Percentiles rank a stretch among this genome's conserved stretches.
These are phyloP conservation scores for Diacarnus erythraeanus DNA, from an alignment of 37 sponge, comb jelly and placozoan genomes.

Conservation along the genomic window DNA sequence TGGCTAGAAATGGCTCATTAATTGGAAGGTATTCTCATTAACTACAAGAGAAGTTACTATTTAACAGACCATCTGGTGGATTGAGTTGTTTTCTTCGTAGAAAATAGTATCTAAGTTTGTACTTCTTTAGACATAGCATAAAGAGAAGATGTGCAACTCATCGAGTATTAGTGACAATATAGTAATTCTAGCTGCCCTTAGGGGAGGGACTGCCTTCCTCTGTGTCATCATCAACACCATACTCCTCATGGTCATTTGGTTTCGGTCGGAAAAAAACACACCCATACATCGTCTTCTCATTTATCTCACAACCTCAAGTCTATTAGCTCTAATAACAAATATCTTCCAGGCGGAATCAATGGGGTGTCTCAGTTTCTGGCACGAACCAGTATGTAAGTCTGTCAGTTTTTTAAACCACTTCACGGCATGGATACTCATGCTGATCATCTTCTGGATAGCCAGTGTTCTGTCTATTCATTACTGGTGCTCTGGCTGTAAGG, in stretches of 20 bases:
- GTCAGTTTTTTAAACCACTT: constrained; percentile 4
- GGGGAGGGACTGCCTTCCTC: constrained; percentile 12
- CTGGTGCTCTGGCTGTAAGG: constrained; percentile 6
- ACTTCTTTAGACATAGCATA: too few relatives aligned
- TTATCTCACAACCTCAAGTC: constrained; percentile 22
- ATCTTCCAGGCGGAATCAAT: constrained; percentile 13
- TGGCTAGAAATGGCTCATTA: too few relatives aligned
- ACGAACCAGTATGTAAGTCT: neutral
- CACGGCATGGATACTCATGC: constrained; percentile 7
- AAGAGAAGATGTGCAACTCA: constrained; percentile 3
- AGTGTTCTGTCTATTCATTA: neutral
- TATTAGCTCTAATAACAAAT: neutral
- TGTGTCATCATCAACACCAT: constrained; percentile 10
- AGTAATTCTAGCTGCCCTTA: constrained; percentile 12
- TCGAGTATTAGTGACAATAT: neutral
- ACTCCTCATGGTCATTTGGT: constrained; percentile 22
- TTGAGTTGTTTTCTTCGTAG: too few relatives aligned
- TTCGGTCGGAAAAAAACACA: neutral
- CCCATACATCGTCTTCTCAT: constrained; percentile 40
- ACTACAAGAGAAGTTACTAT: too few relatives aligned
- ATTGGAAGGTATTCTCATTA: too few relatives aligned
- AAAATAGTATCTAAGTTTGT: too few relatives aligned
- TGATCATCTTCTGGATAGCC: constrained; percentile 1
- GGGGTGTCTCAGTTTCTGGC: neutral
- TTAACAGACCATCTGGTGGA: too few relatives aligned